A percentile compares a stretch with the other conserved stretches of the same genome.
Evolutionary conservation across 1,140 invertebrate species (phyloP).

Genomic region (Ceratosolen fusciceps): DNA sequence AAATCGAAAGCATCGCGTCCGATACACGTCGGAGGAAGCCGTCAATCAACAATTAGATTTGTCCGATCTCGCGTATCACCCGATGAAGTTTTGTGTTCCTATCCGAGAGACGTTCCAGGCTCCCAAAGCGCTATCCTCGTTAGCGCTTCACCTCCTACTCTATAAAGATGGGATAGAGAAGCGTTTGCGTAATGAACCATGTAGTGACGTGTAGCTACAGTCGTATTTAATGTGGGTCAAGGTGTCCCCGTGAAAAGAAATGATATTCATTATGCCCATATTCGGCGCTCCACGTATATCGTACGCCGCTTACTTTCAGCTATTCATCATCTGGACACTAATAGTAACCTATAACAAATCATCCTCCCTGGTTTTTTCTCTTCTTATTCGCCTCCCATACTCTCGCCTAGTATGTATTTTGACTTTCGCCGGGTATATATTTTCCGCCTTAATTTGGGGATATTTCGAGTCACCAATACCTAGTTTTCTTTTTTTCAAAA

Average conservation of each 20-base stretch:
- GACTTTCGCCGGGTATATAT: too few relatives aligned
- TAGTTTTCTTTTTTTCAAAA: too few relatives aligned
- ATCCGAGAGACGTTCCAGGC: background rate
- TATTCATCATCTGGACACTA: slow-evolving; percentile 46
- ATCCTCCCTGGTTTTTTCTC: background rate
- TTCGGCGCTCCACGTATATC: slow-evolving; percentile 52
- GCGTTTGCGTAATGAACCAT: slow-evolving; percentile 49
- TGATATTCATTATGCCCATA: slow-evolving; percentile 67
- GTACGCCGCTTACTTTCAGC: slow-evolving; percentile 33
- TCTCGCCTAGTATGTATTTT: too few relatives aligned
- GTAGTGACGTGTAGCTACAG: slow-evolving; percentile 57
- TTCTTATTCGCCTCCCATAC: background rate
- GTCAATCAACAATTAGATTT: background rate
- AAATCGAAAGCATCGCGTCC: background rate
- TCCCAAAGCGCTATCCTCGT: background rate
- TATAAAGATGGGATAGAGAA: slow-evolving; percentile 4
- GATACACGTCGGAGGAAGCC: background rate
- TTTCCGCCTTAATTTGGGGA: too few relatives aligned
- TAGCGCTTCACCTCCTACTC: background rate
- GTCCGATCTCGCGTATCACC: background rate
- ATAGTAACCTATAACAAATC: background rate
- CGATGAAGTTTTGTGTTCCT: background rate
- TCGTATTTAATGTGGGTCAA: slow-evolving; percentile 62
- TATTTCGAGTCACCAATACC: too few relatives aligned
- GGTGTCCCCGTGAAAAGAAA: slow-evolving; percentile 64